Percentiles rank a stretch among this genome's conserved stretches.
These are phyloP conservation scores for Colletes gigas DNA, from an alignment of 1,140 invertebrate genomes.

Conservation along the genomic window DNA sequence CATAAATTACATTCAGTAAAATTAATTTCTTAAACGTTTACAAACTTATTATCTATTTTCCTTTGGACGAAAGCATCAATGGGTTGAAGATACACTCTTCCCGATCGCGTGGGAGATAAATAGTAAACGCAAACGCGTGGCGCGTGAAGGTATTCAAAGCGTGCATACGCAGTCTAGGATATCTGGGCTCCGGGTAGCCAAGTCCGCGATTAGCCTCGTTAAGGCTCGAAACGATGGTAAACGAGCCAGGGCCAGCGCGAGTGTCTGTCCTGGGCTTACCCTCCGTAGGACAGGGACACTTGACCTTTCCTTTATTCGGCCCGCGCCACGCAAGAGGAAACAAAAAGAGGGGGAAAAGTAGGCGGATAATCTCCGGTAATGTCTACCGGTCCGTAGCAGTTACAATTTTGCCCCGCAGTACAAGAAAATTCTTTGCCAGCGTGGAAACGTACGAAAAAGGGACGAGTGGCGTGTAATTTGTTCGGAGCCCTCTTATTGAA, in stretches of 20 bases:
- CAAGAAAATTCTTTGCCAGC: slow-evolving; percentile 14
- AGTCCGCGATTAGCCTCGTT: slow-evolving; percentile 60
- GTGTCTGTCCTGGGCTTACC: slow-evolving; percentile 15
- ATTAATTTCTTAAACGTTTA: too few species aligned
- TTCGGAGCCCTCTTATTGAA: slow-evolving; percentile 45
- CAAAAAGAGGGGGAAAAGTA: neutral
- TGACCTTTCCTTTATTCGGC: slow-evolving; percentile 4
- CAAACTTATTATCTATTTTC: too few species aligned
- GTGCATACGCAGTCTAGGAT: slow-evolving; percentile 9
- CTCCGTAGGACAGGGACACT: slow-evolving; percentile 13
- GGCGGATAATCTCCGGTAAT: slow-evolving; percentile 55
- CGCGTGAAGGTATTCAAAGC: slow-evolving; percentile 42
- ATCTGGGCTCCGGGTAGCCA: slow-evolving; percentile 14
- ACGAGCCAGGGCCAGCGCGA: slow-evolving; percentile 31
- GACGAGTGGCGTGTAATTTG: slow-evolving; percentile 41
- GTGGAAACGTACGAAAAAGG: neutral
- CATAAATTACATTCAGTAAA: too few species aligned
- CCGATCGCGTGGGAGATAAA: too few species aligned
- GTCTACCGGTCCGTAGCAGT: slow-evolving; percentile 27
- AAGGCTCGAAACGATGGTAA: slow-evolving; percentile 59
- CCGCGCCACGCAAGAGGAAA: neutral
- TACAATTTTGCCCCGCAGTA: slow-evolving; percentile 48
- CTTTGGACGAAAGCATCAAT: too few species aligned
- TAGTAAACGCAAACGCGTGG: slow-evolving; percentile 13
- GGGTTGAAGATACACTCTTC: too few species aligned